phyloP scores from a whole-genome alignment of 1,140 invertebrate genomes.

The Calycopis cecrops region DNA sequence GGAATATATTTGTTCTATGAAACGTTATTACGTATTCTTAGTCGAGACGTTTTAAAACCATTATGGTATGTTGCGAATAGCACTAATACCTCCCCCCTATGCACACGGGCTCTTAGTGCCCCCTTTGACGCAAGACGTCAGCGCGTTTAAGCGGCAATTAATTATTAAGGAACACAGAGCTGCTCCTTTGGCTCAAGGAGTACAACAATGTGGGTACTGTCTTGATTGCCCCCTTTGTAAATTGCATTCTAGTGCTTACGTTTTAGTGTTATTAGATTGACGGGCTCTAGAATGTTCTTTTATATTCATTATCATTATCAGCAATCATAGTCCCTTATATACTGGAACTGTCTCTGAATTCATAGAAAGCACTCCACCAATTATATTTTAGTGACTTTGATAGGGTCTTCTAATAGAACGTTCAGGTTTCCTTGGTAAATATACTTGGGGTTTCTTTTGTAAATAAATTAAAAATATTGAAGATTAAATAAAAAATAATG shows the following conservation, averaged over 20 bases:
- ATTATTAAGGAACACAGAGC: constrained; percentile 63
- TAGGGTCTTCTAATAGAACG: too few species aligned
- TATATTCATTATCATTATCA: too few species aligned
- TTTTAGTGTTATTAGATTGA: constrained; percentile 30
- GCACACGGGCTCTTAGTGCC: constrained; percentile 46
- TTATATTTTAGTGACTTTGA: too few species aligned
- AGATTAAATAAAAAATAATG: too few species aligned
- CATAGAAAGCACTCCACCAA: too few species aligned
- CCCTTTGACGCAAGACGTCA: constrained; percentile 58
- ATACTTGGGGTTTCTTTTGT: too few species aligned
- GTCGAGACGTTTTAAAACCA: background rate
- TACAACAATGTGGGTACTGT: constrained; percentile 63
- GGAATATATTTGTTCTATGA: too few species aligned
- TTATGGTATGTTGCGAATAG: constrained; percentile 11
- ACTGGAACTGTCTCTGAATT: too few species aligned
- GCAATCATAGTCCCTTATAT: too few species aligned
- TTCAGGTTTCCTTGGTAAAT: too few species aligned
- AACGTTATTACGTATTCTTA: constrained; percentile 3
- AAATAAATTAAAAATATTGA: too few species aligned
- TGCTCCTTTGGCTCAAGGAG: constrained; percentile 59
- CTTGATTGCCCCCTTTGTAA: constrained; percentile 66
- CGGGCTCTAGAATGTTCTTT: background rate
- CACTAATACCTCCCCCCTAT: constrained; percentile 36
- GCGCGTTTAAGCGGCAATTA: constrained; percentile 68
- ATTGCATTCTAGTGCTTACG: constrained; percentile 53